Evolutionary conservation across 2,113 vertebrate species (phyloP).

Genomic region (Mixornis gularis): DNA sequence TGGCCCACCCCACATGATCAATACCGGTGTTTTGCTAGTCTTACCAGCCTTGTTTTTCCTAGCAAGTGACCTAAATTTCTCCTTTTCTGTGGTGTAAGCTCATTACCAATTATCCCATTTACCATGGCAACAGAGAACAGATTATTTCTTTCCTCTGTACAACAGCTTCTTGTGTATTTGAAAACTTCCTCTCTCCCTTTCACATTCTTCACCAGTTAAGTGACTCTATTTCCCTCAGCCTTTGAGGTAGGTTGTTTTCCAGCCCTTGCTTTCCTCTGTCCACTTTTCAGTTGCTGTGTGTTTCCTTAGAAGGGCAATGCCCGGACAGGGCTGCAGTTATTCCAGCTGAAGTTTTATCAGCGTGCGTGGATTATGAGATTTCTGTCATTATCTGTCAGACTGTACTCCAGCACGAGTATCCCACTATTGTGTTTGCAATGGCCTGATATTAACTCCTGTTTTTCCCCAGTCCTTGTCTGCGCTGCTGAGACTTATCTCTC

Average conservation of each 20-base stretch:
- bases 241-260: not conserved
- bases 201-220: not conserved
- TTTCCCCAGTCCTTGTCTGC: not conserved
- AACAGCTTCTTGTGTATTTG: conserved; percentile 5
- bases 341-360: not conserved
- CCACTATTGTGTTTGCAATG: not conserved
- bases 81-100: conserved; percentile 20
- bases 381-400: not conserved
- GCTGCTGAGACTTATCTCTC: not conserved
- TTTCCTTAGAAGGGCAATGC: not conserved
- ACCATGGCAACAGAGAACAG: conserved; percentile 48
- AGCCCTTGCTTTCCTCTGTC: not conserved
- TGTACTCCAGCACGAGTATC: not conserved
- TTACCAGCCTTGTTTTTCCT: not conserved
- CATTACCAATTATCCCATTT: conserved; percentile 32
- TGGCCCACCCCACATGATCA: not conserved
- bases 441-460: not conserved
- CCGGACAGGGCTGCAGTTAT: not conserved
- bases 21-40: not conserved
- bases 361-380: not conserved
- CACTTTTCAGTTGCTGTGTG: not conserved
- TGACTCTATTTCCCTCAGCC: not conserved
- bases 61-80: conserved; percentile 44
- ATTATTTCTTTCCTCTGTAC: conserved; percentile 41
- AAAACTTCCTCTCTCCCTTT: conserved; percentile 11